phyloP scores from a whole-genome alignment of 1,140 invertebrate genomes.

The Limonius californicus region DNA sequence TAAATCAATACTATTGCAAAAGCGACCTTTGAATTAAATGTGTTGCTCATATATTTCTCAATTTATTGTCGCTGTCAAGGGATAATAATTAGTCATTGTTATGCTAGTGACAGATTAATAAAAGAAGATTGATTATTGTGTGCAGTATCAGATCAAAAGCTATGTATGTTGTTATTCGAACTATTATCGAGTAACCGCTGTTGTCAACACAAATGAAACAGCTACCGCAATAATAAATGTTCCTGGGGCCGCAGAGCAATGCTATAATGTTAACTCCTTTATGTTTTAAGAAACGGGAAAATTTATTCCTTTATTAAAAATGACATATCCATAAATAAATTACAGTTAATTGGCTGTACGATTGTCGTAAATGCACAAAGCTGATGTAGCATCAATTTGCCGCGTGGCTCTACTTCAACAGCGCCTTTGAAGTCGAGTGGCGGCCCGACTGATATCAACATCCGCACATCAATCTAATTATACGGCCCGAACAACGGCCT shows the following conservation, averaged over 20 bases:
- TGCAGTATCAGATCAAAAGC: not conserved
- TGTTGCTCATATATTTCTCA: not conserved
- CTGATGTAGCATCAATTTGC: slow-evolving; percentile 36
- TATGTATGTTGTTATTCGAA: not conserved
- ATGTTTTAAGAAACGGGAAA: not conserved
- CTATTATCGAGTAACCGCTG: not conserved
- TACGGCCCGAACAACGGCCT: slow-evolving; percentile 33
- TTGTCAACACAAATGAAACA: not conserved
- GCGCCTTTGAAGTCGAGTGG: slow-evolving; percentile 35
- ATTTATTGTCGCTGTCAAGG: not conserved
- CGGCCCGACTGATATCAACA: slow-evolving; percentile 38
- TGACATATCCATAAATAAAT: slow-evolving; percentile 33
- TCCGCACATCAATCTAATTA: slow-evolving; percentile 43
- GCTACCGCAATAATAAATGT: not conserved
- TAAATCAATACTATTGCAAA: not conserved
- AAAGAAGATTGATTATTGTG: not conserved
- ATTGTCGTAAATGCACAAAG: slow-evolving; percentile 28
- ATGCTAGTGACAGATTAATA: not conserved
- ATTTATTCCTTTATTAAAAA: slow-evolving; percentile 29
- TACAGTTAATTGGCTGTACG: slow-evolving; percentile 31
- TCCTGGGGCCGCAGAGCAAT: not conserved
- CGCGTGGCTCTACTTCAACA: slow-evolving; percentile 26
- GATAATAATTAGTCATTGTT: not conserved
- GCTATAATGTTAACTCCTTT: not conserved
- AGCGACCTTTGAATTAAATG: not conserved